A percentile compares a stretch with the other conserved stretches of the same genome.
phyloP scores from a whole-genome alignment of 2,888 invertebrate genomes.

The Sinotaia quadrata region DNA sequence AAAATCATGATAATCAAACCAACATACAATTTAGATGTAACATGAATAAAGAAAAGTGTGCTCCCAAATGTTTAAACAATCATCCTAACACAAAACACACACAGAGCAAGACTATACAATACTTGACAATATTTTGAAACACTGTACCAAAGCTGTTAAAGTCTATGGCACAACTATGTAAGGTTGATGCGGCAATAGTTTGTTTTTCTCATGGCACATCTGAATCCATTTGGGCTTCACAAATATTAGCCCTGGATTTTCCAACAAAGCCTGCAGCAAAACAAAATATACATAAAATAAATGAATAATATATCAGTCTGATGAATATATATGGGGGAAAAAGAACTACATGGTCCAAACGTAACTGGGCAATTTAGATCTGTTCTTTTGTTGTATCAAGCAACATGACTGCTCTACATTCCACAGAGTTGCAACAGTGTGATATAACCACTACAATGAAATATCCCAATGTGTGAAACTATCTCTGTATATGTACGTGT shows the following conservation, averaged over 20 bases:
- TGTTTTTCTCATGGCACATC: conserved; percentile 75
- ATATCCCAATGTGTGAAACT: too few relatives aligned
- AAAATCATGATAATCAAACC: background rate
- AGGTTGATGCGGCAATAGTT: conserved; percentile 58
- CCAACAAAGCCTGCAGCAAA: conserved; percentile 67
- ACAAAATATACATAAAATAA: background rate
- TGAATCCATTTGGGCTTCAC: conserved; percentile 78
- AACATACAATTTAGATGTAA: background rate
- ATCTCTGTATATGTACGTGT: too few relatives aligned
- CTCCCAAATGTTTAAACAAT: background rate
- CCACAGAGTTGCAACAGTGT: too few relatives aligned
- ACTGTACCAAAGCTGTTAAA: too few relatives aligned
- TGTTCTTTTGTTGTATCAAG: too few relatives aligned
- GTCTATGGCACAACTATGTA: conserved; percentile 52
- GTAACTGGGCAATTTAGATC: background rate
- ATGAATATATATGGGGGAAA: too few relatives aligned
- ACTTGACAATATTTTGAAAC: background rate
- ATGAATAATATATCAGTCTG: background rate
- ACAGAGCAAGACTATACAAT: background rate
- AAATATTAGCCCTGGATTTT: conserved; percentile 69
- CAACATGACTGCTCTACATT: too few relatives aligned
- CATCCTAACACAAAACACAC: background rate
- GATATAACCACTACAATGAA: too few relatives aligned
- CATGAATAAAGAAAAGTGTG: background rate
- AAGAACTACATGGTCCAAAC: background rate